phyloP scores from a whole-genome alignment of 2,888 invertebrate species.

The Tachina grossa region DNA sequence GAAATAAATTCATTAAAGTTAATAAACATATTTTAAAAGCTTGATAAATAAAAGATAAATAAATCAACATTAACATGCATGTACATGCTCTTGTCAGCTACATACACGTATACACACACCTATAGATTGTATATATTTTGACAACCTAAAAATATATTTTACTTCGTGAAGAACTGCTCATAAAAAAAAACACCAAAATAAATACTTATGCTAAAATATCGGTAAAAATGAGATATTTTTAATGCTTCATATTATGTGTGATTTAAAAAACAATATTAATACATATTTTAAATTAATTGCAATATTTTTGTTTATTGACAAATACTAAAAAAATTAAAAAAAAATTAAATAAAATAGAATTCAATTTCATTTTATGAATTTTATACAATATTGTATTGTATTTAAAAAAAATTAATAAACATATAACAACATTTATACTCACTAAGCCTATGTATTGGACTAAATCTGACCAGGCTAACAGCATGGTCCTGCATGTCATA shows the following conservation, averaged over 20 bases:
- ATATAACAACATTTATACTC: constrained; percentile 82
- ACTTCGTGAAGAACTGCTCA: neutral
- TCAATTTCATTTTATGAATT: neutral
- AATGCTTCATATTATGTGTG: too few species aligned
- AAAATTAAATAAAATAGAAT: neutral
- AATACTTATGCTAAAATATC: too few species aligned
- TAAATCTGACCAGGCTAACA: constrained; percentile 90
- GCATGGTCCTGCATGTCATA: constrained; percentile 93
- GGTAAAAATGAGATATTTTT: too few species aligned
- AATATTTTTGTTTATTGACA: too few species aligned
- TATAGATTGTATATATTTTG: neutral
- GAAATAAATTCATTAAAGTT: too few species aligned
- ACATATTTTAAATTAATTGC: too few species aligned
- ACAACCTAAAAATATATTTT: constrained; percentile 12
- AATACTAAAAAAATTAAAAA: too few species aligned
- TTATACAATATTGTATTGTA: neutral
- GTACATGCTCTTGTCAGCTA: neutral
- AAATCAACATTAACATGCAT: constrained; percentile 9
- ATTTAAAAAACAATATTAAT: too few species aligned
- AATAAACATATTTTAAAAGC: too few species aligned
- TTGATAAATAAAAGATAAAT: neutral
- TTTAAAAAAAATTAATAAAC: constrained; percentile 18
- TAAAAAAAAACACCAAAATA: neutral
- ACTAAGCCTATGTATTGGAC: constrained; percentile 89
- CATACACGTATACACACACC: too few species aligned